These are phyloP conservation scores for Turritopsis rubra DNA, from an alignment of 30 jellyfish, hydroid and myxozoan genomes.

Conservation along the genomic window DNA sequence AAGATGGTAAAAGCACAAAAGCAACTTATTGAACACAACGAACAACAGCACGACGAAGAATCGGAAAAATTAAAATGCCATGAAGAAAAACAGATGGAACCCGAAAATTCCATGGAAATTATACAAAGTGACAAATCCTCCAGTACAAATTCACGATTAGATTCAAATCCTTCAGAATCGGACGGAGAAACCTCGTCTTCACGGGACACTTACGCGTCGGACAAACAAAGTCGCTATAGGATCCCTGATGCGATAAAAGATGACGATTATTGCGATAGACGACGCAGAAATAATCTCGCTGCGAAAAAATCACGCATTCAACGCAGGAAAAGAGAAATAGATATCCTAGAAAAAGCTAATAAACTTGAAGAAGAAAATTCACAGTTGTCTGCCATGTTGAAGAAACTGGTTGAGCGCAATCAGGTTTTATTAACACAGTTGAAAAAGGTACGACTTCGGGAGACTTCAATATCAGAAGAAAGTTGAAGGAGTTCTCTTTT, in stretches of 20 bases:
- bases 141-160: neutral
- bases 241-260: conserved; percentile 59
- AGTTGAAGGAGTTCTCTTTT: too few species aligned
- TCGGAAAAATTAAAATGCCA: neutral
- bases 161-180: neutral
- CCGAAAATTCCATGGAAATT: neutral
- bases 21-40: neutral
- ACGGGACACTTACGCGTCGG: neutral
- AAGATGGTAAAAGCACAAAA: neutral
- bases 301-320: conserved; percentile 80
- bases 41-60: neutral
- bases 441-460: neutral
- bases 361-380: conserved; percentile 39
- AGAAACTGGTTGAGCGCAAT: conserved; percentile 38
- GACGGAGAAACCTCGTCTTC: neutral
- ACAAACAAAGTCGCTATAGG: neutral
- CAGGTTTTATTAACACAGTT: conserved; percentile 25
- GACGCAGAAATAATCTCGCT: conserved; percentile 62
- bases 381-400: conserved; percentile 37
- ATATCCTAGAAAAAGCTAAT: conserved; percentile 38
- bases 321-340: conserved; percentile 65
- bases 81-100: neutral
- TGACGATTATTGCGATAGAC: conserved; percentile 59
- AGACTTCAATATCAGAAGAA: neutral
- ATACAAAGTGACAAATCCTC: neutral